A percentile compares a stretch with the other conserved stretches of the same genome.
These are phyloP conservation scores for Micoletzkya japonica DNA, from an alignment of 2,888 invertebrate genomes.

Conservation along the genomic window DNA sequence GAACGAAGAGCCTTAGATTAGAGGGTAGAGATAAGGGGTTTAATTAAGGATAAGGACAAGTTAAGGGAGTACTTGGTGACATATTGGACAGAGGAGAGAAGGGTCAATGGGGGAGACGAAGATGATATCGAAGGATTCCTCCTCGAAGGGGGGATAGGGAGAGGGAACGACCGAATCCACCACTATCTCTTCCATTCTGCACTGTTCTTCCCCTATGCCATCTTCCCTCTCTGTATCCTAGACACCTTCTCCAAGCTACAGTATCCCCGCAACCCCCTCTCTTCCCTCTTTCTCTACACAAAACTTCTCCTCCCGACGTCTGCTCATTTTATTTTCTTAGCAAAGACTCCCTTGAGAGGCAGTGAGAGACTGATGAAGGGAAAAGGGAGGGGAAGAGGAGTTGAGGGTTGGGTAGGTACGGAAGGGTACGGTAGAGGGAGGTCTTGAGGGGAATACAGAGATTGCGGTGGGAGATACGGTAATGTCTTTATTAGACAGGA, in stretches of 20 bases:
- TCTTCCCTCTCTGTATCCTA: not conserved
- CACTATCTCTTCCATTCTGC: not conserved
- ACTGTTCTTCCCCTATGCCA: not conserved
- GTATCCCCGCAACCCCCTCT: not conserved
- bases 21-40: slow-evolving; percentile 7
- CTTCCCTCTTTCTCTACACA: slow-evolving; percentile 3
- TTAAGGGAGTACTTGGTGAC: slow-evolving; percentile 17
- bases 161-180: slow-evolving; percentile 12
- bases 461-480: not conserved
- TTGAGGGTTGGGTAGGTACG: slow-evolving; percentile 20
- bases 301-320: slow-evolving; percentile 16
- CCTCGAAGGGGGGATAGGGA: slow-evolving; percentile 7
- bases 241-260: not conserved
- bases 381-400: slow-evolving; percentile 2
- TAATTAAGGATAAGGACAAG: not conserved
- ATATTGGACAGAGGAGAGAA: slow-evolving; percentile 22
- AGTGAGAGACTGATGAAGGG: too few relatives aligned
- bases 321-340: slow-evolving; percentile 30
- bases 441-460: not conserved
- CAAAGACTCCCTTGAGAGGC: slow-evolving; percentile 21
- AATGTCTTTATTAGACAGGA: not conserved
- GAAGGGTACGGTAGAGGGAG: not conserved
- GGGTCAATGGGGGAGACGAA: slow-evolving; percentile 26
- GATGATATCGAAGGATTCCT: slow-evolving; percentile 1
- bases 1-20: slow-evolving; percentile 44